These are phyloP conservation scores for Chrysolina haemoptera DNA, from an alignment of 2,888 invertebrate species.

Conservation along the genomic window DNA sequence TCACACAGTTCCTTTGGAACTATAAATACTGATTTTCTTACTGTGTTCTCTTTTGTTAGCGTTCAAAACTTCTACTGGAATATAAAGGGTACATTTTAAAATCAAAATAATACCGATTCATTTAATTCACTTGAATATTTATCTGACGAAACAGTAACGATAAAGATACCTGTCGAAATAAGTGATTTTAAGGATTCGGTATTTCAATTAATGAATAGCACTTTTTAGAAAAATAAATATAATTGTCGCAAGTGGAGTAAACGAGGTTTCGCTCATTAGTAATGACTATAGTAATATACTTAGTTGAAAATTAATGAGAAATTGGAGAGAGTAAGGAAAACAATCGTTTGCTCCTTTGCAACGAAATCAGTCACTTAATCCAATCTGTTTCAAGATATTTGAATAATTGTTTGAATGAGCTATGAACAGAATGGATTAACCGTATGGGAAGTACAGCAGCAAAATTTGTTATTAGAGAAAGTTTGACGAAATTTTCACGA, in stretches of 20 bases:
- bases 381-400: background rate
- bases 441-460: background rate
- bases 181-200: slow-evolving; percentile 1
- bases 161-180: background rate
- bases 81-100: slow-evolving; percentile 44
- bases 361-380: background rate
- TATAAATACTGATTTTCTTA: slow-evolving; percentile 57
- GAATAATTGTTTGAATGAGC: background rate
- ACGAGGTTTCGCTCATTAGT: background rate
- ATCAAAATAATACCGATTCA: slow-evolving; percentile 43
- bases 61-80: slow-evolving; percentile 53
- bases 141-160: background rate
- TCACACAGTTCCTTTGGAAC: slow-evolving; percentile 63
- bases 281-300: background rate
- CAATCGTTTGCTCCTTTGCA: background rate
- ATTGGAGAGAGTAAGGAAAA: background rate
- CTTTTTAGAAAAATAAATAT: slow-evolving; percentile 6
- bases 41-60: slow-evolving; percentile 54
- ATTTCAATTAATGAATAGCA: slow-evolving; percentile 20
- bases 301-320: background rate
- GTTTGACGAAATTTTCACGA: background rate
- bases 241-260: slow-evolving; percentile 14
- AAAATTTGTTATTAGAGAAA: background rate
- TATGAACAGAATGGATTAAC: slow-evolving; percentile 23
- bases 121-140: slow-evolving; percentile 12